Evolutionary conservation across 1,140 invertebrate genomes (phyloP).

Genomic region (Orchesella cincta): DNA sequence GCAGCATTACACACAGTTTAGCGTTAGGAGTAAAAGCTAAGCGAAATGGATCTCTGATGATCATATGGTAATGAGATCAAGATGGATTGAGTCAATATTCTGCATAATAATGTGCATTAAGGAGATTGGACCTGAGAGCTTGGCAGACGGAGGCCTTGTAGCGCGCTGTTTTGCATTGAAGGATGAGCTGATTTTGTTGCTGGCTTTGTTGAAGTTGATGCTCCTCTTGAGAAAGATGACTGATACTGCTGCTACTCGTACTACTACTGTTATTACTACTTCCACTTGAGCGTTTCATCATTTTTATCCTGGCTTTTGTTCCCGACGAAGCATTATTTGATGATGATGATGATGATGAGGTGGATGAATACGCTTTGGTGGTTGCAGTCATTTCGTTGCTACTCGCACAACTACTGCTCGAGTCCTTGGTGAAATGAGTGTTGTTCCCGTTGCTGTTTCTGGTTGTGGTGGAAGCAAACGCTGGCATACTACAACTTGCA

Average conservation of each 20-base stretch:
- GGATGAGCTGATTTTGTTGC: background rate
- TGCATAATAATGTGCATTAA: background rate
- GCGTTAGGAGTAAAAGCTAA: too few relatives aligned
- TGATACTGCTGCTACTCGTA: slow-evolving; percentile 4
- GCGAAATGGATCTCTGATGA: too few relatives aligned
- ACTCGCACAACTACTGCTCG: background rate
- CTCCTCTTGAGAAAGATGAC: background rate
- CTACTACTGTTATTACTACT: slow-evolving; percentile 1
- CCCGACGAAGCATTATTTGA: background rate
- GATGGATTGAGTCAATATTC: background rate
- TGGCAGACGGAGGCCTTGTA: slow-evolving; percentile 36
- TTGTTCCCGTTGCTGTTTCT: slow-evolving; percentile 6
- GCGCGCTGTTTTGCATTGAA: slow-evolving; percentile 17
- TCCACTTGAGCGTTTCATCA: background rate
- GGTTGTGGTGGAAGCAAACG: background rate
- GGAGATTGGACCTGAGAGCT: slow-evolving; percentile 30
- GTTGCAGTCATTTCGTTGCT: background rate
- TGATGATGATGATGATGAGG: background rate
- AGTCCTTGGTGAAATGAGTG: background rate
- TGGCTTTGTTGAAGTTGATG: background rate
- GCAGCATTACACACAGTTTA: too few relatives aligned
- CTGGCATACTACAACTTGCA: background rate
- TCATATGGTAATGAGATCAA: background rate
- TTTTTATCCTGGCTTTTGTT: background rate
- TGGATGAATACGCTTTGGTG: background rate